Evolutionary conservation across 2,113 vertebrate genomes (phyloP).

Genomic region (Marmota monax): DNA sequence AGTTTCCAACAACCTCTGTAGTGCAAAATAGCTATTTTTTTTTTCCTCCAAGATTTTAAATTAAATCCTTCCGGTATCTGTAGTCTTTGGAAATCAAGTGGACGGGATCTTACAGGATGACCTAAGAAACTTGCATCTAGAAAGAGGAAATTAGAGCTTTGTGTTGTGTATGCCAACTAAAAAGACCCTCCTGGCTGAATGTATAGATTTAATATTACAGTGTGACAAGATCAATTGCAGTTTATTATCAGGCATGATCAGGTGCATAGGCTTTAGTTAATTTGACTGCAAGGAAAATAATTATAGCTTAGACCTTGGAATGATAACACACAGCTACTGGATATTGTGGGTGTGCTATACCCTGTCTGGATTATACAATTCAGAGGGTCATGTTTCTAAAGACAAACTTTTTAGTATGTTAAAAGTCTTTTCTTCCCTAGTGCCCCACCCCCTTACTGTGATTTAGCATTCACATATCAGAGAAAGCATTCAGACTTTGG

Average conservation of each 20-base stretch:
- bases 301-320: neutral
- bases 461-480: too few species aligned
- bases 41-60: neutral
- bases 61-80: neutral
- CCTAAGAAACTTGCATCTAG: neutral
- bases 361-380: neutral
- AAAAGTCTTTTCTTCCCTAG: too few species aligned
- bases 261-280: neutral
- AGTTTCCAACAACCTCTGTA: neutral
- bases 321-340: neutral
- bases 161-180: neutral
- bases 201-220: neutral
- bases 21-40: neutral
- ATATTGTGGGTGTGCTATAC: accelerated
- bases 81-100: neutral
- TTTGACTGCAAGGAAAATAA: neutral
- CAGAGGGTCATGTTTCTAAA: neutral
- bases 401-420: too few species aligned
- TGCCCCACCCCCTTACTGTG: too few species aligned
- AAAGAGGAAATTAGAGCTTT: neutral
- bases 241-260: neutral
- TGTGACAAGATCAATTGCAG: neutral
- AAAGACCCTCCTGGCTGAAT: neutral
- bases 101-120: neutral
- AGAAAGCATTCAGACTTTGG: too few species aligned